Conservation (phyloP, 2,113 vertebrate species). For the Micronisus gabar region DNA sequence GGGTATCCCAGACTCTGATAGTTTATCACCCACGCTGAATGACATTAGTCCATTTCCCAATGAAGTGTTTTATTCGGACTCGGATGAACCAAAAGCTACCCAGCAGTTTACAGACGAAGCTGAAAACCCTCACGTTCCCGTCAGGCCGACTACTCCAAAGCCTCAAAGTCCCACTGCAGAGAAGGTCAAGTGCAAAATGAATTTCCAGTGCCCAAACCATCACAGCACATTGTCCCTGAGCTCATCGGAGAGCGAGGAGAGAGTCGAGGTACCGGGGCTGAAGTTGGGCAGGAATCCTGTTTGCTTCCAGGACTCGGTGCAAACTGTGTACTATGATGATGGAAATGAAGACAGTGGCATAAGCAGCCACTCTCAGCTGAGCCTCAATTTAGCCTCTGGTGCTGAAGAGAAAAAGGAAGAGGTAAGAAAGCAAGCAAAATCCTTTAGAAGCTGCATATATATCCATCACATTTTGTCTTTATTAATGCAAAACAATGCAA, state of each 20-base stretch:
- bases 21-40: background rate
- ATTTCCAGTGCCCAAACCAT: conserved; percentile 40
- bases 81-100: background rate
- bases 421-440: conserved; percentile 69
- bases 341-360: conserved; percentile 68
- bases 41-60: conserved; percentile 39
- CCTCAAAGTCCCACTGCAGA: conserved; percentile 69
- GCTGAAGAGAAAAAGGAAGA: conserved; percentile 72
- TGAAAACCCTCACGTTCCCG: background rate
- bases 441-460: background rate
- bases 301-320: conserved; percentile 45
- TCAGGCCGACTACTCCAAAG: conserved; percentile 72
- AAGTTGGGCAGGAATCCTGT: conserved; percentile 57
- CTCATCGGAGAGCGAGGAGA: conserved; percentile 71
- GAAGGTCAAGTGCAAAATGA: conserved; percentile 37
- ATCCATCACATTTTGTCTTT: background rate
- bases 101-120: conserved; percentile 10
- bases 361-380: conserved; percentile 66
- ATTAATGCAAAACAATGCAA: conserved; percentile 24
- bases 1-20: background rate
- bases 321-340: conserved; percentile 50
- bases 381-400: conserved; percentile 34
- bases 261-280: conserved; percentile 4
- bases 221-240: conserved; percentile 71
- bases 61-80: conserved; percentile 47